Percentiles rank a stretch among this genome's conserved stretches.
These are phyloP conservation scores for Leptodactylus fallax DNA, from an alignment of 2,797 vertebrate species.

Conservation along the genomic window DNA sequence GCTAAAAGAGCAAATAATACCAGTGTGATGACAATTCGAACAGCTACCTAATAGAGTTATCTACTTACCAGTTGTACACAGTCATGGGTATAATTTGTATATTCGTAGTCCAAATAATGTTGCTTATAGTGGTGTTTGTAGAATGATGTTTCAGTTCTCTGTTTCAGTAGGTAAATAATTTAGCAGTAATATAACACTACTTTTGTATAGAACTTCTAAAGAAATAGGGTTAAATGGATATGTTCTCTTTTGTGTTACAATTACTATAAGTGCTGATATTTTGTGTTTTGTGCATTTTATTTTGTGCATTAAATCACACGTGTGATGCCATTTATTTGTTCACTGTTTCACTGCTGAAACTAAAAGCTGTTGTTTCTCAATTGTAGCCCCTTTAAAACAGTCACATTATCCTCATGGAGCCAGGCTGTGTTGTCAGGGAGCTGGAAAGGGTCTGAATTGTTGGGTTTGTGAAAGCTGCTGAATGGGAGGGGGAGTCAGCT, in stretches of 20 bases:
- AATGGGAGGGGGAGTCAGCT: conserved; percentile 60
- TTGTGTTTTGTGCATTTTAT: no score
- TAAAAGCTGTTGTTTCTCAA: conserved; percentile 16
- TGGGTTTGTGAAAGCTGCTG: conserved; percentile 59
- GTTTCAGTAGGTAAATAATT: conserved; percentile 19
- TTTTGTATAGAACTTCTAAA: background rate
- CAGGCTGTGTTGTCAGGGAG: conserved; percentile 63
- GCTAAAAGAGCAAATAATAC: background rate
- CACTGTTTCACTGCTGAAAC: background rate
- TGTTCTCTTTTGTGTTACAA: background rate
- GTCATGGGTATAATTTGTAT: background rate
- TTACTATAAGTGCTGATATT: background rate
- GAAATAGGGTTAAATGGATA: background rate
- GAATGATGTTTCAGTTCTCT: background rate
- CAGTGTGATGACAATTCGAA: background rate
- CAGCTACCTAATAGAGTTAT: background rate
- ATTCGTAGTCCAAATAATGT: background rate
- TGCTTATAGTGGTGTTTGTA: background rate
- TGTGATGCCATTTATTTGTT: conserved; percentile 1
- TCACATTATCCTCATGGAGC: conserved; percentile 60
- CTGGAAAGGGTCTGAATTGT: conserved; percentile 63
- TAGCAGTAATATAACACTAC: conserved; percentile 8
- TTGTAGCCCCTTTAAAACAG: conserved; percentile 58
- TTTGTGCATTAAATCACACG: background rate
- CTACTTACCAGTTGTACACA: background rate